phyloP scores from a whole-genome alignment of 2,797 vertebrate genomes.

The Falco novaeseelandiae region DNA sequence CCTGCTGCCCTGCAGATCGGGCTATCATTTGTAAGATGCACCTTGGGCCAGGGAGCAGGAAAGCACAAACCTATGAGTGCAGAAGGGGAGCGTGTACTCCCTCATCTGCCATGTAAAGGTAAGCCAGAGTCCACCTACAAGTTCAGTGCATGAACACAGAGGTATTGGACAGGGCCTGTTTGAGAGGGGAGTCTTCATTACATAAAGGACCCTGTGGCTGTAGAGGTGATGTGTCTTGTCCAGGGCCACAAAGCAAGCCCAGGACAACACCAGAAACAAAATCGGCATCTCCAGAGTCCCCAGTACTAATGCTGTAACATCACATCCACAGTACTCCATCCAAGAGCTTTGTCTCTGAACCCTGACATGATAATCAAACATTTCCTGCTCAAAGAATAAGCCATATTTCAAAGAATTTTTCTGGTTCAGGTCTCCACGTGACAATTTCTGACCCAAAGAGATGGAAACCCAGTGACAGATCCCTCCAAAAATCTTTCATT shows the following conservation, averaged over 20 bases:
- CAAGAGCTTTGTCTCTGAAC: not conserved
- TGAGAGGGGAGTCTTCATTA: not conserved
- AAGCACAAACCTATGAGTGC: not conserved
- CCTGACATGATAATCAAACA: not conserved
- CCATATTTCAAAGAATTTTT: not conserved
- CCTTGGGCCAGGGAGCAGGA: not conserved
- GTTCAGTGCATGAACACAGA: not conserved
- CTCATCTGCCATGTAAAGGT: not conserved
- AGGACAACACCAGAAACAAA: not conserved
- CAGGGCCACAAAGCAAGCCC: not conserved
- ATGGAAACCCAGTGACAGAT: not conserved
- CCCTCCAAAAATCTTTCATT: not conserved
- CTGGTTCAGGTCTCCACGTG: rapidly evolving
- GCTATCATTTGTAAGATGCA: rapidly evolving
- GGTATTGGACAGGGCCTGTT: rapidly evolving
- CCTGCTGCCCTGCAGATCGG: not conserved
- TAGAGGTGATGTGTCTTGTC: not conserved
- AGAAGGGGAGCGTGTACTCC: not conserved
- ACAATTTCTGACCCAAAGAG: not conserved
- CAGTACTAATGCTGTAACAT: not conserved
- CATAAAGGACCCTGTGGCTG: not conserved
- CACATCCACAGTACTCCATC: not conserved
- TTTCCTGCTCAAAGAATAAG: not conserved
- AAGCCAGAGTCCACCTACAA: not conserved
- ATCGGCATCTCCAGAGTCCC: not conserved